Evolutionary conservation across 2,888 invertebrate species (phyloP).

Genomic region (Acanthoscelides obtectus): DNA sequence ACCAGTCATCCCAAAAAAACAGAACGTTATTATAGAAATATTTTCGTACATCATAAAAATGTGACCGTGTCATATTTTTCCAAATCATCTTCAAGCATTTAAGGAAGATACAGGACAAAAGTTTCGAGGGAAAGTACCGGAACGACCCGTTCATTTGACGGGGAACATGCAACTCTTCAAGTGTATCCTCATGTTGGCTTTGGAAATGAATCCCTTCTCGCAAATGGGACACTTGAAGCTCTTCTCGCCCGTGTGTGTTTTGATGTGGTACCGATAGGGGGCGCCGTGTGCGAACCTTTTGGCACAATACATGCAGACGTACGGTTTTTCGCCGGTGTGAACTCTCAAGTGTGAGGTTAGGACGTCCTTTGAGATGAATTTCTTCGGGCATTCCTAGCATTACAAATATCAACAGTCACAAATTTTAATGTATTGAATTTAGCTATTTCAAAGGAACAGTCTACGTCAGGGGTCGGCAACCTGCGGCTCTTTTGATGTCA

Average conservation of each 20-base stretch:
- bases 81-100: not conserved
- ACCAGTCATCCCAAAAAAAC: too few relatives aligned
- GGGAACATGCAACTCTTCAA: constrained; percentile 31
- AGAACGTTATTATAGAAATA: too few relatives aligned
- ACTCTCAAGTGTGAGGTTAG: constrained; percentile 42
- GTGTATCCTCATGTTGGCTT: constrained; percentile 28
- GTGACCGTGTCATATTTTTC: not conserved
- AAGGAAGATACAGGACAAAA: not conserved
- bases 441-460: not conserved
- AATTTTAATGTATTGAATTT: not conserved
- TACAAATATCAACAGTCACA: not conserved
- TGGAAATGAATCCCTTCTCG: constrained; percentile 23
- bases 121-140: not conserved
- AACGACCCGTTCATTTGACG: constrained; percentile 6
- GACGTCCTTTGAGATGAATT: constrained; percentile 50
- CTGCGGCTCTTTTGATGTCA: too few relatives aligned
- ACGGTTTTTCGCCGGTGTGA: constrained; percentile 36
- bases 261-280: constrained; percentile 56
- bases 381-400: constrained; percentile 41
- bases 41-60: too few relatives aligned
- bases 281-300: constrained; percentile 50
- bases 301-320: constrained; percentile 31
- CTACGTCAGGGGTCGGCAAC: not conserved
- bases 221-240: constrained; percentile 46
- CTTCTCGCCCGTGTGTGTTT: constrained; percentile 55